Conservation (phyloP, 2,888 invertebrate genomes). For the Agapostemon virescens region DNA sequence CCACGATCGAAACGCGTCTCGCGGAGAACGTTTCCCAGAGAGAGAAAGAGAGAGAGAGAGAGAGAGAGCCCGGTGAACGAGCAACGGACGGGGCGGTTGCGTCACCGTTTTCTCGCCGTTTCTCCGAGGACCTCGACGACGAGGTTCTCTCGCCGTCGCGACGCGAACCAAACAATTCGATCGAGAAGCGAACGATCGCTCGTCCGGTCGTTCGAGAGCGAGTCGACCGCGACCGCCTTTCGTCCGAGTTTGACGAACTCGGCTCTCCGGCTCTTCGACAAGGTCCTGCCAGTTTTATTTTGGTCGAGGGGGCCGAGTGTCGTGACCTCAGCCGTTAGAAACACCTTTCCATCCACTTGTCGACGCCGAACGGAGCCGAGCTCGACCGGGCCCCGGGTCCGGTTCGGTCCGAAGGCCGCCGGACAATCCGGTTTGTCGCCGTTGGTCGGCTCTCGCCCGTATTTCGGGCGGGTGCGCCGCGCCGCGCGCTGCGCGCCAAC, state of each 20-base stretch:
- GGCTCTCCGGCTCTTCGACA: not conserved
- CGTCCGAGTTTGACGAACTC: not conserved
- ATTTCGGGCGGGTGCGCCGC: slow-evolving; percentile 47
- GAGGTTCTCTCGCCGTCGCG: not conserved
- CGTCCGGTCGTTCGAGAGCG: no score
- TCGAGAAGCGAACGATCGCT: not conserved
- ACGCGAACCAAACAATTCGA: not conserved
- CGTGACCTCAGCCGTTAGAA: slow-evolving; percentile 43
- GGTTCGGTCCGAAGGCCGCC: slow-evolving; percentile 3
- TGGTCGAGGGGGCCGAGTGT: not conserved
- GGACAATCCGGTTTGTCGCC: slow-evolving; percentile 63
- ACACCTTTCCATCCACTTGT: slow-evolving; percentile 51
- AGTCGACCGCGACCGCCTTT: not conserved
- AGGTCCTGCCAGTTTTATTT: not conserved
- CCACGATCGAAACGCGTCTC: not conserved
- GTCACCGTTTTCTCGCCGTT: not conserved
- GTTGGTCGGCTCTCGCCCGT: slow-evolving; percentile 54
- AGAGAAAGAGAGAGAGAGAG: no score
- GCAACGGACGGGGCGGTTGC: not conserved
- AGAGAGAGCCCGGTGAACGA: not conserved
- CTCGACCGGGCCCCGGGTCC: slow-evolving; percentile 16
- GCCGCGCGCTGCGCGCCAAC: no score
- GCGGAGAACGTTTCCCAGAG: not conserved
- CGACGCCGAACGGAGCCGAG: slow-evolving; percentile 13
- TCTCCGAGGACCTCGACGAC: not conserved